Evolutionary conservation across 2,888 invertebrate genomes (phyloP).

Genomic region (Polyommatus icarus): DNA sequence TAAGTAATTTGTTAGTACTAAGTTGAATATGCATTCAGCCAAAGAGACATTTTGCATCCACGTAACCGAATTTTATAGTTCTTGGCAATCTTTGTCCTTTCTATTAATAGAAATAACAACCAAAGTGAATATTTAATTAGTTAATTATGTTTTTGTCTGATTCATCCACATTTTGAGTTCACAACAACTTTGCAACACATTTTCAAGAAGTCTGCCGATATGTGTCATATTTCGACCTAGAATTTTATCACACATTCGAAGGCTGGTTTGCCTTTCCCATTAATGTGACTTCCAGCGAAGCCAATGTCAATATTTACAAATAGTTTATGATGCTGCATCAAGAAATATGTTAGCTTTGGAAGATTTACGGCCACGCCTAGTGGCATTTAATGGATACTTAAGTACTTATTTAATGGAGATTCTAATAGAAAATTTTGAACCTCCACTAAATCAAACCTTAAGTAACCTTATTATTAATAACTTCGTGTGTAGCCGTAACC

Average conservation of each 20-base stretch:
- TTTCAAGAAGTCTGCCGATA: not conserved
- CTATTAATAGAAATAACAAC: not conserved
- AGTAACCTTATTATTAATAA: not conserved
- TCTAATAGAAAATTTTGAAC: not conserved
- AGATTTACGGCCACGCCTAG: not conserved
- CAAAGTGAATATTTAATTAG: not conserved
- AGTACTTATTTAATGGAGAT: not conserved
- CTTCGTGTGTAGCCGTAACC: not conserved
- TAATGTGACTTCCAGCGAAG: not conserved
- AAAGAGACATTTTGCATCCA: too few species aligned
- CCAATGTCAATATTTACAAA: slow-evolving; percentile 1
- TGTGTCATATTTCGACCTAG: slow-evolving; percentile 23
- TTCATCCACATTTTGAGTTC: not conserved
- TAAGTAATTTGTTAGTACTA: too few species aligned
- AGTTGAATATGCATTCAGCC: too few species aligned
- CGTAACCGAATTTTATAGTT: not conserved
- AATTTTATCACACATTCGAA: slow-evolving; percentile 3
- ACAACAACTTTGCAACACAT: not conserved
- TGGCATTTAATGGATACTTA: not conserved
- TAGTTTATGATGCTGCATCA: not conserved
- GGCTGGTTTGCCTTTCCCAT: slow-evolving; percentile 20
- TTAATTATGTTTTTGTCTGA: not conserved
- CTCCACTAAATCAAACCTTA: not conserved
- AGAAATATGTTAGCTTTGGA: not conserved
- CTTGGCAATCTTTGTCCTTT: not conserved